Percentiles rank a stretch among this genome's conserved stretches.
Conservation (phyloP, 2,113 vertebrate species). For the Mobula hypostoma region DNA sequence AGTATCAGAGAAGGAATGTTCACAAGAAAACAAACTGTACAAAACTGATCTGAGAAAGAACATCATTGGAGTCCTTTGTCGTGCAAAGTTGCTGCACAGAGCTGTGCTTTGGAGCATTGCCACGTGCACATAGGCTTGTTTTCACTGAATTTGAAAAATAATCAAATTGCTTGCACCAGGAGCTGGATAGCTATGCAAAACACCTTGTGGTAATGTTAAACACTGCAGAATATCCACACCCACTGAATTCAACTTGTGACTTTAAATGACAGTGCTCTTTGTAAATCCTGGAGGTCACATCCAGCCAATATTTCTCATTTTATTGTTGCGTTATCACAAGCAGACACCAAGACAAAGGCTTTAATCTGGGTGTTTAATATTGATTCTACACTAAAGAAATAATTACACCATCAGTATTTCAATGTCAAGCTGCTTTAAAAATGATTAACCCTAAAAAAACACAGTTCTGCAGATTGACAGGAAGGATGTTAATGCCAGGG, state of each 20-base stretch:
- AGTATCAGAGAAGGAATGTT: no score
- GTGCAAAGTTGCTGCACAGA: no score
- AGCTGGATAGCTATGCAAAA: neutral
- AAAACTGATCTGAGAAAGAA: no score
- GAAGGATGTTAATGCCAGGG: neutral
- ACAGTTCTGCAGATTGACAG: neutral
- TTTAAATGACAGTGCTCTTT: neutral
- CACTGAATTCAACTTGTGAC: neutral
- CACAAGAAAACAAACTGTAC: no score
- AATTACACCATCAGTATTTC: neutral
- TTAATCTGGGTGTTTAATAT: neutral
- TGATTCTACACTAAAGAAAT: neutral
- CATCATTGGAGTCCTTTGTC: no score
- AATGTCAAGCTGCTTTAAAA: neutral
- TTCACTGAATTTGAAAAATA: neutral
- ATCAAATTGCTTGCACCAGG: neutral
- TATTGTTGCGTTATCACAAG: neutral
- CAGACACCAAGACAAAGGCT: neutral
- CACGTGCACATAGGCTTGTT: neutral
- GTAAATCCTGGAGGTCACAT: neutral
- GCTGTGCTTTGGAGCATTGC: neutral
- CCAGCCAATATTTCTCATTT: neutral
- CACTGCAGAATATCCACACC: conserved; percentile 8
- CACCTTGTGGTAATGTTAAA: neutral
- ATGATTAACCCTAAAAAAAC: neutral